Evolutionary conservation across 2,113 vertebrate species (phyloP), one percentile per base, ranked within the genome.

Genomic region (Sciurus niger): DNA sequence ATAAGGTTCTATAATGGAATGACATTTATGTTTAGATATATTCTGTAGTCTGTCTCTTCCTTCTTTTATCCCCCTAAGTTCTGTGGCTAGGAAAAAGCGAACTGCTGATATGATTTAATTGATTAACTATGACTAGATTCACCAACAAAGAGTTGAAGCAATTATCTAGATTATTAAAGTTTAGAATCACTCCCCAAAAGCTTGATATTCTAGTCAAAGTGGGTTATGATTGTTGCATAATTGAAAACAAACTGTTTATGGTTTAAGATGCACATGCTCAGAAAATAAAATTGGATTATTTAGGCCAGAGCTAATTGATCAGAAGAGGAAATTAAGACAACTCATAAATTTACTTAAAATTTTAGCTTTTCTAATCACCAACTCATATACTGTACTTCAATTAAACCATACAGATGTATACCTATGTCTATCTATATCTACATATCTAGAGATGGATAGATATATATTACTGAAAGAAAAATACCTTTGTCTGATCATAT

Each of bases 141-240:
- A 87, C 58, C 80, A 97, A 89, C 70, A 96, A 96, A 93, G 76
- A 96, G 43, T 63, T 92, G 46, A 96, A 92, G 94, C 87, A 96
- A 97, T 96, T 95, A 97, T 70, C 79, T 84, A 96, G 78, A 96
- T 97, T 96, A 96, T 93, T 96, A 93, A 96, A 94, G 73, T 97
- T 96, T 89, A 94, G 92, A 94, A 97, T 7, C 51, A 20, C 53
- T 60, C 74, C 40, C 12, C 43, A 60, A 70, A 93, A 95, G 96
- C 76, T 48, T 89, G 55, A 82, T 97, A 93, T 82, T 67, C 79
- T 34, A 91, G 51, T 85, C 51, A 95, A 86, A 93, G 14, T 89
- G 48, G 51, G 9, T 53, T 91, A 70, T 93, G 65, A 92, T 68
- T 96, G 51, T 53, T 95, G 67, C 60, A 94, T 93, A 95, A 97